A percentile compares a stretch with the other conserved stretches of the same genome.
phyloP scores from a whole-genome alignment of 1,140 invertebrate species.

The Drosophila carrolli region DNA sequence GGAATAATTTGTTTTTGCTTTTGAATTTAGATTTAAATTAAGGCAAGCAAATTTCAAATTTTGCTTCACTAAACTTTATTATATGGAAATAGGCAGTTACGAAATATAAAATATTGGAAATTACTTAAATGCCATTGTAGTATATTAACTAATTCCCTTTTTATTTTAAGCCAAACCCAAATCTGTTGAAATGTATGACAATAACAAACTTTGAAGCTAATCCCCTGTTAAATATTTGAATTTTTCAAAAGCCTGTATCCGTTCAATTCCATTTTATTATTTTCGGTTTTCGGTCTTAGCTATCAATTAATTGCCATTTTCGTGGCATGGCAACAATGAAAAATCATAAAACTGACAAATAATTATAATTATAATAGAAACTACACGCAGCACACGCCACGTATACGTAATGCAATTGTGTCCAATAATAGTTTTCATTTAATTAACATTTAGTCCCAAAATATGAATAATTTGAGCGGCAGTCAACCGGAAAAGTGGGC shows the following conservation, averaged over 20 bases:
- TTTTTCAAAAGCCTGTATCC: slow-evolving; percentile 10
- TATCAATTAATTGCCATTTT: slow-evolving; percentile 66
- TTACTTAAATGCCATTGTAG: too few relatives aligned
- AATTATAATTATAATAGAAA: slow-evolving; percentile 41
- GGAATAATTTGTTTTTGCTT: too few relatives aligned
- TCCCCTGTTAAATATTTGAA: slow-evolving; percentile 7
- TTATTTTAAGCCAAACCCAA: too few relatives aligned
- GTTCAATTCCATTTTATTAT: background rate
- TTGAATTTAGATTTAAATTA: too few relatives aligned
- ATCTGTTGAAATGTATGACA: too few relatives aligned
- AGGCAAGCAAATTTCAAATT: too few relatives aligned
- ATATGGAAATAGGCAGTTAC: too few relatives aligned
- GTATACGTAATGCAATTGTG: slow-evolving; percentile 47
- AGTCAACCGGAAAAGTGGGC: slow-evolving; percentile 2
- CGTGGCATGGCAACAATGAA: slow-evolving; percentile 32
- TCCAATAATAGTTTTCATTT: slow-evolving; percentile 66
- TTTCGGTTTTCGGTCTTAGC: slow-evolving; percentile 16
- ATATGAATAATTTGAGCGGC: slow-evolving; percentile 65
- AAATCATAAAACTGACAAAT: slow-evolving; percentile 54
- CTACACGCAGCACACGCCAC: slow-evolving; percentile 8
- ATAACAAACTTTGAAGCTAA: background rate
- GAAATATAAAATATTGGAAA: too few relatives aligned
- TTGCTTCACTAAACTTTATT: too few relatives aligned
- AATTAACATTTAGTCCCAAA: slow-evolving; percentile 71
- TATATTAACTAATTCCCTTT: too few relatives aligned